Base-by-base conservation (phyloP, 2,797 vertebrate species). In the Cuniculus paca region DNA sequence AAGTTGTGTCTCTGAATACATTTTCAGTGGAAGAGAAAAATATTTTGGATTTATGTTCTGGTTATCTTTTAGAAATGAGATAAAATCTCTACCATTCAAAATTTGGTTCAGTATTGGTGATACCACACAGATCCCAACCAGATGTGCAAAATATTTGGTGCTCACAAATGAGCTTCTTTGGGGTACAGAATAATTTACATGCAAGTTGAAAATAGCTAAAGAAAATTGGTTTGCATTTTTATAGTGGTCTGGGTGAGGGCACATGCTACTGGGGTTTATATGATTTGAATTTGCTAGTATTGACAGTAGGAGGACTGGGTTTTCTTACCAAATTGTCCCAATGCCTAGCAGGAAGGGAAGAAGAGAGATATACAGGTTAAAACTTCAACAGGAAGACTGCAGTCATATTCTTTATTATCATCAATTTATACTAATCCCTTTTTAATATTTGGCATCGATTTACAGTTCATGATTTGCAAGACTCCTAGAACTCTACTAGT, bases 1-100 rank as follows among this genome's bases (percentile, higher is more conserved):
- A 70, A 77, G 31, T 88, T 92, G 17, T 95, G 45, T 82, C 58
- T 96, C 28, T 77, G 63, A 79, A 45, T 83, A 56, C 56, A 68
- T 90, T 88, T 95, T 94, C 45, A 58, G 1, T 36, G 34, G 20
- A 86, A 26, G 19, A 61, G 14, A 54, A 88, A 58, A 65, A 82
- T 11, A 0, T 14, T 91, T 90, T 65, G 26, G 72, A 85, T 88
- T 52, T 94, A 22, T 68, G 19, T 34, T 90, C 74, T 20, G 22
- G 6, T 68, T 45, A 89, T 9, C 22, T 2, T 58, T 11, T 84
- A 68, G 24, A 96, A 74, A 83, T 54, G 13, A 24, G 24, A 56
- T 58, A 58, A 19, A 78, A 19, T 80, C 9, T n/a, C 28, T 0
- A n/a, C 22, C n/a, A 80, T 14, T 10, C 4, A 31, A 65, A 81